Percentiles rank a stretch among this genome's conserved stretches.
phyloP scores from a whole-genome alignment of 2,888 invertebrate genomes.

The Stenichneumon culpator region DNA sequence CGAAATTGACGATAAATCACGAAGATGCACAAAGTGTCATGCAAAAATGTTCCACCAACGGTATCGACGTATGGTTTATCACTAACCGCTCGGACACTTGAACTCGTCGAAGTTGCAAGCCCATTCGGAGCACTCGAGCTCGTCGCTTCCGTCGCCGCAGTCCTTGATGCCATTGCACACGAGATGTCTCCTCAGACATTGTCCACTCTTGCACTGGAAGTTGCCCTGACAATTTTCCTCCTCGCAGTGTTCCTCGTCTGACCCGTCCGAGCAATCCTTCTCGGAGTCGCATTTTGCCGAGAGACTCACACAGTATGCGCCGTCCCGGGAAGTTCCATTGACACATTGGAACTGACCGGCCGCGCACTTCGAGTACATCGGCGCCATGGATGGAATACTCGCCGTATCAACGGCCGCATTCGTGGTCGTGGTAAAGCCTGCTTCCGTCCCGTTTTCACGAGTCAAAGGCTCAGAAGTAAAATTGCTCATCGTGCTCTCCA shows the following conservation, averaged over 20 bases:
- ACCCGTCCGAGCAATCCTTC: constrained; percentile 88
- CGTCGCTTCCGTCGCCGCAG: constrained; percentile 88
- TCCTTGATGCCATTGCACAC: constrained; percentile 89
- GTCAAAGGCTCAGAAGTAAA: constrained; percentile 3
- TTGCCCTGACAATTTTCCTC: constrained; percentile 87
- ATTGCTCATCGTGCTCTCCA: neutral
- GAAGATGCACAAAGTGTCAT: neutral
- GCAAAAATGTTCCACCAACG: neutral
- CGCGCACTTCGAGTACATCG: constrained; percentile 86
- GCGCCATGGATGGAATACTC: constrained; percentile 48
- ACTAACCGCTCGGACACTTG: constrained; percentile 84
- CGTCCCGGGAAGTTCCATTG: constrained; percentile 88
- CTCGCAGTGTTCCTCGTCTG: constrained; percentile 87
- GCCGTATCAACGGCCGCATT: neutral
- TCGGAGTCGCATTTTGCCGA: constrained; percentile 87
- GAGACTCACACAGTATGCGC: constrained; percentile 87
- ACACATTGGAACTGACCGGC: constrained; percentile 87
- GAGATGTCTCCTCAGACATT: constrained; percentile 87
- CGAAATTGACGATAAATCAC: neutral
- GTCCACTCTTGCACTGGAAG: constrained; percentile 87
- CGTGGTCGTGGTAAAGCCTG: constrained; percentile 12
- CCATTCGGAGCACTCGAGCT: constrained; percentile 86
- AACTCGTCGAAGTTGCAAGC: constrained; percentile 87
- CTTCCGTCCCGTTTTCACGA: constrained; percentile 33
- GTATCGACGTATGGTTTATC: neutral